Conservation (phyloP, 2,888 invertebrate species). For the Melinaea menophilus region DNA sequence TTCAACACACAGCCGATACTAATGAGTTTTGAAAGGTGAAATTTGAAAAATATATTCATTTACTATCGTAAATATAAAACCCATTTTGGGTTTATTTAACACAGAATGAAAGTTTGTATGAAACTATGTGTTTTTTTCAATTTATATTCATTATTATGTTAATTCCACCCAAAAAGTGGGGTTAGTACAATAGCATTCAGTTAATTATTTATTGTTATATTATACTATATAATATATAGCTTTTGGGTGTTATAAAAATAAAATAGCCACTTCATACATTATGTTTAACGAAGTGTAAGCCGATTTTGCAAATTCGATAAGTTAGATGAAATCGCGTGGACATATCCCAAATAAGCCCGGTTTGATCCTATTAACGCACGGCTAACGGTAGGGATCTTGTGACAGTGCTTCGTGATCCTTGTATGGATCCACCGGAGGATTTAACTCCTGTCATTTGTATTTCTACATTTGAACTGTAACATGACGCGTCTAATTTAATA, state of each 20-base stretch:
- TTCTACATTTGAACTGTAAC: background rate
- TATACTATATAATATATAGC: background rate
- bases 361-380: conserved; percentile 76
- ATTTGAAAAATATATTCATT: too few species aligned
- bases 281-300: conserved; percentile 73
- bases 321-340: conserved; percentile 75
- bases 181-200: too few species aligned
- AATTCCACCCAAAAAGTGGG: too few species aligned
- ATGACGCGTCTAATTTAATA: background rate
- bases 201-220: background rate
- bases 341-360: conserved; percentile 71
- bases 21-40: too few species aligned
- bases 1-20: too few species aligned
- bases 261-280: conserved; percentile 37
- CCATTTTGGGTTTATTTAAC: too few species aligned
- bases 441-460: conserved; percentile 34
- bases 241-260: conserved; percentile 25
- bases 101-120: too few species aligned
- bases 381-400: conserved; percentile 69
- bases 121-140: too few species aligned
- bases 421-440: conserved; percentile 45
- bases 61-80: too few species aligned
- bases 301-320: conserved; percentile 75
- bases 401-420: conserved; percentile 59
- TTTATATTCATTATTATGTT: too few species aligned